Percentiles rank a stretch among this genome's conserved stretches.
Evolutionary conservation across 2,113 vertebrate genomes (phyloP).

Genomic region (Python bivittatus): DNA sequence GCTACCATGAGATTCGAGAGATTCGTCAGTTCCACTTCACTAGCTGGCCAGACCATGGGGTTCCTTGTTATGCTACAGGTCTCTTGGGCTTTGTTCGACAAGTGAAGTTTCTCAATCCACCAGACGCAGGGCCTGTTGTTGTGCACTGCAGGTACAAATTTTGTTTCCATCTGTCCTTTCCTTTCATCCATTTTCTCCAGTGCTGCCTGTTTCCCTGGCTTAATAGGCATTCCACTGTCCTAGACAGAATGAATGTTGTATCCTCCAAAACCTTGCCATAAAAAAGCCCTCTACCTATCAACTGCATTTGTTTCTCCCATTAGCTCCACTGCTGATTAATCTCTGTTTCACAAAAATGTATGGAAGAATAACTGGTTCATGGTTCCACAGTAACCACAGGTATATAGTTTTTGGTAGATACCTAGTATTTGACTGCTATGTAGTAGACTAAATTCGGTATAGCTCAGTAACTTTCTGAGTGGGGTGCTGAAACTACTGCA

Average conservation of each 20-base stretch:
- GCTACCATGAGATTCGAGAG: slow-evolving; percentile 96
- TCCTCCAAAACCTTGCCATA: neutral
- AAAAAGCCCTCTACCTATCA: neutral
- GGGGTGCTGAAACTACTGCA: neutral
- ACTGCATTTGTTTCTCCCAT: neutral
- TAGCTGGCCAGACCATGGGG: slow-evolving; percentile 97
- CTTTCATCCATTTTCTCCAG: neutral
- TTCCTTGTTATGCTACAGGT: slow-evolving; percentile 94
- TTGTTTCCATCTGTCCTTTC: neutral
- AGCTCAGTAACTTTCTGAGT: neutral
- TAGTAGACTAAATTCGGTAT: neutral
- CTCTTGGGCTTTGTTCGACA: slow-evolving; percentile 94
- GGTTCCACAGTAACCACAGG: neutral
- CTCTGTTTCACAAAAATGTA: neutral
- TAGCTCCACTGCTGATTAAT: neutral
- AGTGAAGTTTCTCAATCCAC: slow-evolving; percentile 97
- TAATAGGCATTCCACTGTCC: neutral
- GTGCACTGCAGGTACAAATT: slow-evolving; percentile 89
- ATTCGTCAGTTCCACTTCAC: slow-evolving; percentile 98
- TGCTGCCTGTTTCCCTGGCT: fast-evolving
- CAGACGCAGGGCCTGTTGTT: slow-evolving; percentile 90
- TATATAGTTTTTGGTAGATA: neutral
- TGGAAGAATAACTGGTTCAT: neutral
- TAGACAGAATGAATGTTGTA: neutral
- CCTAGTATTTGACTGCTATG: neutral